Evolutionary conservation across 2,113 vertebrate genomes (phyloP).

Genomic region (Leptocoma aspasia): DNA sequence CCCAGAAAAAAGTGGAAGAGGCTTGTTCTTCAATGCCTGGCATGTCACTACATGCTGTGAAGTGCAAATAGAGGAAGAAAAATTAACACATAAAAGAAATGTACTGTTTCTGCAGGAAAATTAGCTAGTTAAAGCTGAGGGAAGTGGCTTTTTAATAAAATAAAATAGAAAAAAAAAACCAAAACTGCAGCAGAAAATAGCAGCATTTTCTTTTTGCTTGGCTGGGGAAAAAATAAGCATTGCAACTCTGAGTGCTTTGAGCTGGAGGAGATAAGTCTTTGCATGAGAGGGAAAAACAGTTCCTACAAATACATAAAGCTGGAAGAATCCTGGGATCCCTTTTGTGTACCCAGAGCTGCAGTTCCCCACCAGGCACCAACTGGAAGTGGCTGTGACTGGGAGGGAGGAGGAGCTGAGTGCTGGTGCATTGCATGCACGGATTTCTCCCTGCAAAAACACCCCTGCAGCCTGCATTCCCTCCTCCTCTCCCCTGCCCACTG

Average conservation of each 20-base stretch:
- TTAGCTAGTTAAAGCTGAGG: not conserved
- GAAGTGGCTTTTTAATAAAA: not conserved
- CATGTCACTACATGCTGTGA: constrained; percentile 40
- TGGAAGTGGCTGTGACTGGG: rapidly evolving
- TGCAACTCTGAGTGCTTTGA: not conserved
- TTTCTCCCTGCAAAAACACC: too few species aligned
- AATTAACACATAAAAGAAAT: constrained; percentile 64
- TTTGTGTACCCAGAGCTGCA: not conserved
- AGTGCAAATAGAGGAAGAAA: constrained; percentile 60
- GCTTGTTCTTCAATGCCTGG: constrained; percentile 39
- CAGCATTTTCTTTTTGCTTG: not conserved
- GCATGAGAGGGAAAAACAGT: not conserved
- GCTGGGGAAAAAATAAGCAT: not conserved
- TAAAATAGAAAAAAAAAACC: not conserved
- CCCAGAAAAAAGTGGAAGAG: constrained; percentile 5
- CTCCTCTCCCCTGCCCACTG: not conserved
- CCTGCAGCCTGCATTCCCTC: not conserved
- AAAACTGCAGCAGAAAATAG: not conserved
- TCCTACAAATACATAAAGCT: not conserved
- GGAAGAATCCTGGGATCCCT: not conserved
- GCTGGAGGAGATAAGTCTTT: not conserved
- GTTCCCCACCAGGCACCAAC: not conserved
- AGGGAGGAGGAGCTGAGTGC: not conserved
- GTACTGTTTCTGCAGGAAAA: constrained; percentile 51
- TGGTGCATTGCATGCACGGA: not conserved